phyloP scores from a whole-genome alignment of 53 echinoderm and acorn worm species.

The Stichopus horrens region DNA sequence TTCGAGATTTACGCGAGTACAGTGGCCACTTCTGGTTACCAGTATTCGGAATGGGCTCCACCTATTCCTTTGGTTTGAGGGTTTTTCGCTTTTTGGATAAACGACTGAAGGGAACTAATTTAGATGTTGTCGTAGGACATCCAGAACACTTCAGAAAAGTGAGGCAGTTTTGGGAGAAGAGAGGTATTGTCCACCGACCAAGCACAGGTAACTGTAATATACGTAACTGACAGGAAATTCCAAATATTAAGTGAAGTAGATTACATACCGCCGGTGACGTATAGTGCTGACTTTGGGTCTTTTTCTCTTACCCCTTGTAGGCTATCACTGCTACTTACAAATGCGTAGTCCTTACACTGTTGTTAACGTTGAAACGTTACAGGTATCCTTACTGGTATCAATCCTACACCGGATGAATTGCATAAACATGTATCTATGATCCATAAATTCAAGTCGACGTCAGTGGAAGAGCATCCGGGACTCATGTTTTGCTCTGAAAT shows the following conservation, averaged over 20 bases:
- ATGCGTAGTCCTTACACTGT: too few species aligned
- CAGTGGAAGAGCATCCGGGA: too few species aligned
- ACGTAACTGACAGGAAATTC: background rate
- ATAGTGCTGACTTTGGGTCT: background rate
- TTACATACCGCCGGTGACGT: background rate
- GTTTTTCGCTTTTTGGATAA: constrained; percentile 27
- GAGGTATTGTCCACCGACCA: constrained; percentile 8
- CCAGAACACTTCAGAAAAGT: constrained; percentile 39
- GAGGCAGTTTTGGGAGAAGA: constrained; percentile 25
- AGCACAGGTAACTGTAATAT: constrained; percentile 31
- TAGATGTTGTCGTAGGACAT: constrained; percentile 15
- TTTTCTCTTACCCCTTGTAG: background rate
- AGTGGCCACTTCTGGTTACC: constrained; percentile 40
- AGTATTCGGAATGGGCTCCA: constrained; percentile 41
- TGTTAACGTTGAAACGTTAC: too few species aligned
- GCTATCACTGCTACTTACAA: too few species aligned
- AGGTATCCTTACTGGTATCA: too few species aligned
- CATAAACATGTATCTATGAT: too few species aligned
- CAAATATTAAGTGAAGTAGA: background rate
- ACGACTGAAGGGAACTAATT: constrained; percentile 4
- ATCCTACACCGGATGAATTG: too few species aligned
- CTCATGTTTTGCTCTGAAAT: too few species aligned
- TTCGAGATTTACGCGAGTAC: constrained; percentile 24
- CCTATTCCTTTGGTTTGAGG: constrained; percentile 36
- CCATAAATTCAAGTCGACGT: too few species aligned